Percentiles rank a stretch among this genome's conserved stretches.
Evolutionary conservation across 1,140 invertebrate genomes (phyloP).

Genomic region (Listronotus bonariensis): DNA sequence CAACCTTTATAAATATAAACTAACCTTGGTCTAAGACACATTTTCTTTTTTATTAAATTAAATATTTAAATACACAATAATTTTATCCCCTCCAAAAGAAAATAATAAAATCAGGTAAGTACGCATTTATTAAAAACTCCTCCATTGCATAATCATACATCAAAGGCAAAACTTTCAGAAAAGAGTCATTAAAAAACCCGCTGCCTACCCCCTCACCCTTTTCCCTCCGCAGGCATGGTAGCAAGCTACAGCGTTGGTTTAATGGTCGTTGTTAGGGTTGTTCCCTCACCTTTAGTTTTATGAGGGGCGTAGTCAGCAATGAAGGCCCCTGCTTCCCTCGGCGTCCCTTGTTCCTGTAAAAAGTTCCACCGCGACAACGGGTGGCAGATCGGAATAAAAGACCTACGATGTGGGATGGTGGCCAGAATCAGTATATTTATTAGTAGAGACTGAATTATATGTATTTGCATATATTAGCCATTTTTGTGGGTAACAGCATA

Average conservation of each 20-base stretch:
- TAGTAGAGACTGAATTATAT: too few species aligned
- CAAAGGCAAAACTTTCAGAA: slow-evolving; percentile 1
- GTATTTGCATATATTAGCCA: too few species aligned
- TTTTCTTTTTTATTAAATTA: too few species aligned
- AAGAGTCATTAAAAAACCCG: slow-evolving; percentile 16
- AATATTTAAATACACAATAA: not conserved
- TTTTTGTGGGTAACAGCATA: too few species aligned
- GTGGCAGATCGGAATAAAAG: slow-evolving; percentile 5
- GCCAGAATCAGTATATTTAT: too few species aligned
- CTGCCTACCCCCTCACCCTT: not conserved
- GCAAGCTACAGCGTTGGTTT: slow-evolving; percentile 39
- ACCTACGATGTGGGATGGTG: not conserved
- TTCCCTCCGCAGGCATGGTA: slow-evolving; percentile 2
- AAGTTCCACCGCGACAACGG: slow-evolving; percentile 40
- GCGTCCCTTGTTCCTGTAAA: slow-evolving; percentile 30
- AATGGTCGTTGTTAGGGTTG: slow-evolving; percentile 42
- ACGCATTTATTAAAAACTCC: slow-evolving; percentile 9
- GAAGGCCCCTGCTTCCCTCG: slow-evolving; percentile 22
- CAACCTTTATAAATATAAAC: too few species aligned
- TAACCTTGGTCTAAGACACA: too few species aligned
- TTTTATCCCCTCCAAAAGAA: not conserved
- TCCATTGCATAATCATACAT: slow-evolving; percentile 10
- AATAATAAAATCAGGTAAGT: slow-evolving; percentile 1
- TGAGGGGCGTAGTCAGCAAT: slow-evolving; percentile 38
- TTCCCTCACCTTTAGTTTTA: slow-evolving; percentile 43